Base-by-base conservation (phyloP, 2,113 vertebrate species). In the Eclectus roratus region DNA sequence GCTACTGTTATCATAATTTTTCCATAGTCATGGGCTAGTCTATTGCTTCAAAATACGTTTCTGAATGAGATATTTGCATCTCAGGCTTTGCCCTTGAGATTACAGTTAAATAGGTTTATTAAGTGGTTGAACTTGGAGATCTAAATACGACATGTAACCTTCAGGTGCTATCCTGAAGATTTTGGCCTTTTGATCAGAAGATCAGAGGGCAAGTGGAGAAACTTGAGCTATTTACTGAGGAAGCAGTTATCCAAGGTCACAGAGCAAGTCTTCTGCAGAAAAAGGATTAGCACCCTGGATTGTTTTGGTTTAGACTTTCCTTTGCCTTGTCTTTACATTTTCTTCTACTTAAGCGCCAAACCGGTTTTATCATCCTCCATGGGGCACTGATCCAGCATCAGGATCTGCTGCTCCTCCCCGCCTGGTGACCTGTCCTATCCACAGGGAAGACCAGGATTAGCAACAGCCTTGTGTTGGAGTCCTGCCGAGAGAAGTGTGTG, bases 11-110 rank as follows among this genome's bases (percentile, higher is more conserved):
- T 41, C 63, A 39, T 79, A 44, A 43, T 77, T 33, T 65, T 89
- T 46, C 52, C 37, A 31, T 13, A 39, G 61, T 56, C 69, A 16
- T 33, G 56, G 74, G 61, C 11, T 35, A 58, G 20, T 29, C 69
- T 69, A 3, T 71, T 72, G 35, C 92, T 93, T 91, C 82, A 85
- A 80, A 92, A 85, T 50, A 31, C 2, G 33, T 53, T 93, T 94
- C 63, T 24, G 20, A 87, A 46, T 11, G 65, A 50, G 49, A 10
- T 46, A 46, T 78, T 89, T 94, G 65, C 69, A 58, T 87, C 52
- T 89, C 31, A 16, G 87, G 73, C 65, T 92, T 81, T 86, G 50
- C 73, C 43, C 52, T 79, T 56, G 61, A 69, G 65, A 39, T 91
- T 60, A 13, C 2, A 0, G 21, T 74, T 85, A 65, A 87, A 61